A percentile compares a stretch with the other conserved stretches of the same genome.
These are phyloP conservation scores for Cyprinus carpio DNA, from an alignment of 2,113 vertebrate genomes.

Conservation along the genomic window DNA sequence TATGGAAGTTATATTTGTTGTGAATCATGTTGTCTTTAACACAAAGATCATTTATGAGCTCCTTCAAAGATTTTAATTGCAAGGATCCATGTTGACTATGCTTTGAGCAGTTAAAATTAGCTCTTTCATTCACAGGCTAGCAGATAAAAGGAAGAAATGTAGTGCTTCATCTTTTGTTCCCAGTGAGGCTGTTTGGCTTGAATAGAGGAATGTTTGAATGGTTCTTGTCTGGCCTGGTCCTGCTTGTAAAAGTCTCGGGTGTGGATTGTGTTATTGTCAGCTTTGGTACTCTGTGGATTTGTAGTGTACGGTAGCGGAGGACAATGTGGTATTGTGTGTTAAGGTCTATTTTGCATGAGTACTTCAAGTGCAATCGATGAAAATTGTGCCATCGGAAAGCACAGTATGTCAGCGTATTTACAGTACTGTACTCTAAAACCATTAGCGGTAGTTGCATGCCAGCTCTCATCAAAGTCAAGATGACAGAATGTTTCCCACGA, in stretches of 20 bases:
- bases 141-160: slow-evolving; percentile 10
- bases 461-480: slow-evolving; percentile 24
- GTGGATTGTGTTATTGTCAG: slow-evolving; percentile 31
- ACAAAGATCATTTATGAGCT: background rate
- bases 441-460: slow-evolving; percentile 4
- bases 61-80: background rate
- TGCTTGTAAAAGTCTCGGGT: slow-evolving; percentile 28
- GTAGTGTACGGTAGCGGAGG: background rate
- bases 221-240: background rate
- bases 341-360: slow-evolving; percentile 1
- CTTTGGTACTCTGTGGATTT: slow-evolving; percentile 25
- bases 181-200: slow-evolving; percentile 18
- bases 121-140: slow-evolving; percentile 12
- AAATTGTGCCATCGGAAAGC: background rate
- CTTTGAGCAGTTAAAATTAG: slow-evolving; percentile 1
- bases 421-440: slow-evolving; percentile 19
- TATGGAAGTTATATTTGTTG: background rate
- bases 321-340: background rate
- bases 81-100: background rate
- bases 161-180: slow-evolving; percentile 28
- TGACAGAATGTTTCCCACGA: slow-evolving; percentile 28
- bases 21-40: slow-evolving; percentile 1
- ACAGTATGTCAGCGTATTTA: background rate
- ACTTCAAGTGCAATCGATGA: background rate
- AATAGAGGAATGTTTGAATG: slow-evolving; percentile 30